Evolutionary conservation across 2,888 invertebrate species (phyloP).

Genomic region (Xanthorhoe designata): DNA sequence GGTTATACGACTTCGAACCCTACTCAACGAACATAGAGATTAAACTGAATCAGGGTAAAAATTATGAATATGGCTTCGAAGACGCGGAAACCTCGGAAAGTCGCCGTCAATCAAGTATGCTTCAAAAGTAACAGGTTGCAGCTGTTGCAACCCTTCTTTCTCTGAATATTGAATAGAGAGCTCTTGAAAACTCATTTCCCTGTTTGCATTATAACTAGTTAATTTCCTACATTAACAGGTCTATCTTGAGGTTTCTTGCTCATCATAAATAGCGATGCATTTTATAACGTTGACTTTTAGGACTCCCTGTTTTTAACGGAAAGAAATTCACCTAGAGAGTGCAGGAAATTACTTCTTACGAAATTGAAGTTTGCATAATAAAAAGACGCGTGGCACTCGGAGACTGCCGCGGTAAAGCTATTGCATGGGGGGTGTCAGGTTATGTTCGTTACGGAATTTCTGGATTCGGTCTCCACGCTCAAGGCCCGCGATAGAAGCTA

Average conservation of each 20-base stretch:
- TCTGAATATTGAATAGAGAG: constrained; percentile 7
- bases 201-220: neutral
- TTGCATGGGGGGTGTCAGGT: too few species aligned
- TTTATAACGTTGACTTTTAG: too few species aligned
- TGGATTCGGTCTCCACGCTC: too few species aligned
- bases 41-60: constrained; percentile 25
- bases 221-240: neutral
- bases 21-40: constrained; percentile 8
- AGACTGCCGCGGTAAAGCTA: too few species aligned
- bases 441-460: too few species aligned
- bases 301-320: too few species aligned
- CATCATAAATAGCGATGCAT: too few species aligned
- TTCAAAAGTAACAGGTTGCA: constrained; percentile 22
- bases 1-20: constrained; percentile 10
- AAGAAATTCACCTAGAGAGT: too few species aligned
- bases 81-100: constrained; percentile 7
- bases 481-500: too few species aligned
- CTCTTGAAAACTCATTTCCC: constrained; percentile 10
- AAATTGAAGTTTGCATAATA: too few species aligned
- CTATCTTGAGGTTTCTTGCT: neutral
- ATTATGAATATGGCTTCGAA: constrained; percentile 11
- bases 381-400: too few species aligned
- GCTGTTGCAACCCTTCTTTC: constrained; percentile 8
- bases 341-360: too few species aligned
- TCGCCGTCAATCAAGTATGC: constrained; percentile 11